A percentile compares a stretch with the other conserved stretches of the same genome.
phyloP scores from a whole-genome alignment of 2,113 vertebrate species.

The Odontesthes bonariensis region DNA sequence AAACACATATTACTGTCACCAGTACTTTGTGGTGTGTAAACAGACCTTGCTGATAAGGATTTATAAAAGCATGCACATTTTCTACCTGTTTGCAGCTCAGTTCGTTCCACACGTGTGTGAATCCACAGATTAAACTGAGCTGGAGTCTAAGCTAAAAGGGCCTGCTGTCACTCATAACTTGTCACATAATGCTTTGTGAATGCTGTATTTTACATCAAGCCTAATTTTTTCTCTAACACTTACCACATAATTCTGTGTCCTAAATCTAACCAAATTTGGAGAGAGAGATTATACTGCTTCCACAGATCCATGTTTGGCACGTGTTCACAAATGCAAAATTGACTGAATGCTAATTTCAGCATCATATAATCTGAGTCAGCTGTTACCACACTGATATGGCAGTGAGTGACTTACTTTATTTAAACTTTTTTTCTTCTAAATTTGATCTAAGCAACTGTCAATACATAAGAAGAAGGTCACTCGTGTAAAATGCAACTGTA shows the following conservation, averaged over 20 bases:
- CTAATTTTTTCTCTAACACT: background rate
- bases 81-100: conserved; percentile 9
- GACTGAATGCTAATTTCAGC: background rate
- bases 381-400: background rate
- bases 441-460: background rate
- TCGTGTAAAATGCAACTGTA: background rate
- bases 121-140: background rate
- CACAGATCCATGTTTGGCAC: background rate
- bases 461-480: background rate
- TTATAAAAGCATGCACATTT: conserved; percentile 7
- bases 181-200: too few relatives aligned
- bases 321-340: too few relatives aligned
- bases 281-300: background rate
- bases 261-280: background rate
- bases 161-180: too few relatives aligned
- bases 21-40: conserved; percentile 31
- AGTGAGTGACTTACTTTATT: background rate
- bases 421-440: background rate
- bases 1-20: conserved; percentile 34
- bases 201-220: too few relatives aligned
- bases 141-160: too few relatives aligned
- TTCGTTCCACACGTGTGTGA: conserved; percentile 13
- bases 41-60: background rate
- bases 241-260: background rate
- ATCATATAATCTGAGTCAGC: background rate